These are phyloP conservation scores for Sylvilagus floridanus DNA, from an alignment of 2,797 vertebrate species.

Conservation along the genomic window DNA sequence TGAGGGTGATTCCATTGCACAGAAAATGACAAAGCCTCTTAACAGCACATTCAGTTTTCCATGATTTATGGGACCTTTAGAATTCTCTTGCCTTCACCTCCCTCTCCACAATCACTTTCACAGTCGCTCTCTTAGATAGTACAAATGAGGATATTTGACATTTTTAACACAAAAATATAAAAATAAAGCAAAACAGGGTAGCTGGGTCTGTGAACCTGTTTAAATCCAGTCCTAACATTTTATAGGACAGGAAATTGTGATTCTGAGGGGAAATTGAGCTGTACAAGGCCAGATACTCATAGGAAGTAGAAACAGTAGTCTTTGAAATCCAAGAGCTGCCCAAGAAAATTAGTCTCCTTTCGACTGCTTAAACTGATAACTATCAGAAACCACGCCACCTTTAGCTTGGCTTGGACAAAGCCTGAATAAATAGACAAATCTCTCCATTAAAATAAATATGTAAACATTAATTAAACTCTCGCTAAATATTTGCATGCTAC, in stretches of 20 bases:
- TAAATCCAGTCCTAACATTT: background rate
- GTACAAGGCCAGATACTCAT: background rate
- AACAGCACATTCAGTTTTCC: background rate
- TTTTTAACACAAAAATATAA: background rate
- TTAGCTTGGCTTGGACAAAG: background rate
- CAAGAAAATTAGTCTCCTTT: background rate
- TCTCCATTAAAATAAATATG: conserved; percentile 45
- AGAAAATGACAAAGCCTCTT: background rate
- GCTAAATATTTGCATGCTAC: conserved; percentile 15
- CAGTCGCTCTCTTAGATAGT: background rate
- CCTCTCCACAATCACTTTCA: background rate
- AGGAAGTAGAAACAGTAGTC: background rate
- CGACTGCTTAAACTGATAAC: background rate
- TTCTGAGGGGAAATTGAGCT: background rate
- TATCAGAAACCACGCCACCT: background rate
- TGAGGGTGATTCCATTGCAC: background rate
- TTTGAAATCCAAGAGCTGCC: background rate
- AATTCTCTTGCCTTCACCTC: background rate
- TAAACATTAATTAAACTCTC: conserved; percentile 30
- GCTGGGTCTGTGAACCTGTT: background rate
- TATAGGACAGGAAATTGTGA: conserved; percentile 13
- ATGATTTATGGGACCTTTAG: background rate
- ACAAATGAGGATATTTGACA: background rate
- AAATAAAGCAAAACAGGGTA: background rate
- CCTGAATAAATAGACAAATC: conserved; percentile 22